phyloP scores from a whole-genome alignment of 2,888 invertebrate species.

The Aleiodes testaceus region DNA sequence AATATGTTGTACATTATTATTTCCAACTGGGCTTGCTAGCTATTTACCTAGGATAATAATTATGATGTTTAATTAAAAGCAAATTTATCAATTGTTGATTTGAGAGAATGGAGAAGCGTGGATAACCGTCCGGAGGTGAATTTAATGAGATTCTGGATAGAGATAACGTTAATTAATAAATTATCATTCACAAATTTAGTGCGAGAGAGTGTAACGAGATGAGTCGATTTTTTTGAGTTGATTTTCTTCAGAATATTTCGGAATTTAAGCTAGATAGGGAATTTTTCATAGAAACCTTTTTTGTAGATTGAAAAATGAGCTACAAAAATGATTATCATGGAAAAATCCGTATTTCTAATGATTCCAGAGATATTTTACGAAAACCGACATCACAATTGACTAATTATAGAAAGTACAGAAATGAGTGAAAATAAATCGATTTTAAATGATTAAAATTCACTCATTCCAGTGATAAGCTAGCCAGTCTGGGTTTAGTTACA shows the following conservation, averaged over 20 bases:
- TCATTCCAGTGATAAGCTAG: slow-evolving; percentile 22
- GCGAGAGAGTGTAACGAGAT: background rate
- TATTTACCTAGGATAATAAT: background rate
- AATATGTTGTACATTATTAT: slow-evolving; percentile 26
- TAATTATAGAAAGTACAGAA: slow-evolving; percentile 30
- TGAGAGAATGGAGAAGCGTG: no score
- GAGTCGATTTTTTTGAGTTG: slow-evolving; percentile 12
- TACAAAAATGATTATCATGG: background rate
- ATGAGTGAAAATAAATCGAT: slow-evolving; percentile 52
- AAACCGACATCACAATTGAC: slow-evolving; percentile 32
- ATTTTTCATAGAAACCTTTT: no score
- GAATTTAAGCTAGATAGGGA: no score
- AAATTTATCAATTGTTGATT: no score
- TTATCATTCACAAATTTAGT: no score
- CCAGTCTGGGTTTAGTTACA: slow-evolving; percentile 34
- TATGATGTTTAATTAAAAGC: background rate
- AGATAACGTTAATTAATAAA: no score
- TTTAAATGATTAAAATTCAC: slow-evolving; percentile 1
- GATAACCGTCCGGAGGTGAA: no score
- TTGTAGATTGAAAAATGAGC: no score
- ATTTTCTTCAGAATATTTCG: background rate
- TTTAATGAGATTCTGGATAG: no score
- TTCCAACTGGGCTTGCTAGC: slow-evolving; percentile 27
- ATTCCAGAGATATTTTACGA: no score
- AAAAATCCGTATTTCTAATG: background rate